Conservation (phyloP, 2,888 invertebrate genomes). For the Aphidius colemani region DNA sequence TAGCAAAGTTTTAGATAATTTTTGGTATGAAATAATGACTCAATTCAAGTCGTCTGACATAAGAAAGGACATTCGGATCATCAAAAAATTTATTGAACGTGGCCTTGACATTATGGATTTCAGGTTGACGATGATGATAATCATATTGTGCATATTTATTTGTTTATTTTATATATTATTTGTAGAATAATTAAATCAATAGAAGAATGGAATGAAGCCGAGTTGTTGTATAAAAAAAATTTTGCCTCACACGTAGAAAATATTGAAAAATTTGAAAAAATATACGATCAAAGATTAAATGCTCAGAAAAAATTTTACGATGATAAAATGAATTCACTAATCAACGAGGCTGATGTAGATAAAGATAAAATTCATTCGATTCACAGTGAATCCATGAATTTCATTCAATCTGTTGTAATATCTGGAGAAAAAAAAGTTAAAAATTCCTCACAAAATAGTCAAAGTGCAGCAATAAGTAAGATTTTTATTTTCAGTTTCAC, state of each 20-base stretch:
- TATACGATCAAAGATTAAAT: constrained; percentile 49
- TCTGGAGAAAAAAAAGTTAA: constrained; percentile 32
- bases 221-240: constrained; percentile 58
- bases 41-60: constrained; percentile 57
- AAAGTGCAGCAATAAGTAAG: constrained; percentile 39
- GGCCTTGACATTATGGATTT: constrained; percentile 61
- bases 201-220: constrained; percentile 57
- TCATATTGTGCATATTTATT: no score
- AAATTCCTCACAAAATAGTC: constrained; percentile 29
- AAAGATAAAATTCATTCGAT: constrained; percentile 28
- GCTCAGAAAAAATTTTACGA: constrained; percentile 34
- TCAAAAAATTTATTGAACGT: constrained; percentile 60
- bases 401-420: constrained; percentile 36
- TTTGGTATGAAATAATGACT: constrained; percentile 59
- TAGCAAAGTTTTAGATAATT: constrained; percentile 47
- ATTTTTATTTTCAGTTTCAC: not conserved
- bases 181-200: constrained; percentile 53
- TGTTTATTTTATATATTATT: no score
- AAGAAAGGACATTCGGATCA: constrained; percentile 55
- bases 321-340: constrained; percentile 31
- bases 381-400: constrained; percentile 33
- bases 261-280: constrained; percentile 54
- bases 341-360: constrained; percentile 29
- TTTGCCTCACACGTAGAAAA: constrained; percentile 54
- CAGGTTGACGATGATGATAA: constrained; percentile 26